Conservation (phyloP, 2,113 vertebrate genomes). For the Morone chrysops region DNA sequence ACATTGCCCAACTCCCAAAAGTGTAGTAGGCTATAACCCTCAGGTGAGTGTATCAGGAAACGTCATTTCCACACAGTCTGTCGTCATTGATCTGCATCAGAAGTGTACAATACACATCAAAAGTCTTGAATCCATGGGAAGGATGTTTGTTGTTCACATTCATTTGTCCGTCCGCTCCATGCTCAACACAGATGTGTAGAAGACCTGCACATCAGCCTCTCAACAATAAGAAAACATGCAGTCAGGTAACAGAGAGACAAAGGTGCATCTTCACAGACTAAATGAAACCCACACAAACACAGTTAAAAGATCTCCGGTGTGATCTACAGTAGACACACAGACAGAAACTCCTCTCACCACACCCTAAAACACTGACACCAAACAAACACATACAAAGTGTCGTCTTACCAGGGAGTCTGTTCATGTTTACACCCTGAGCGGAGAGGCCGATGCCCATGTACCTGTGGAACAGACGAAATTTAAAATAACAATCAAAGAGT, state of each 20-base stretch:
- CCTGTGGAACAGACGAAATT: slow-evolving; percentile 82
- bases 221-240: not conserved
- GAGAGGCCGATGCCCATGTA: slow-evolving; percentile 99
- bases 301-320: not conserved
- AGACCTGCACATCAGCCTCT: not conserved
- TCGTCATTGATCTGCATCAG: not conserved
- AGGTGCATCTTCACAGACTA: not conserved
- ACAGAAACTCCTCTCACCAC: not conserved
- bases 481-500: too few relatives aligned
- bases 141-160: not conserved
- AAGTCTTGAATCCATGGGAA: not conserved
- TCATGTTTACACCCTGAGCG: slow-evolving; percentile 99
- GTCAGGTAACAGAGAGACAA: not conserved
- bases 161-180: not conserved
- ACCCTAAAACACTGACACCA: not conserved
- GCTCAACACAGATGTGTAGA: not conserved
- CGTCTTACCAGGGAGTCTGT: slow-evolving; percentile 95
- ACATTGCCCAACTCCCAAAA: too few relatives aligned
- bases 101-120: not conserved
- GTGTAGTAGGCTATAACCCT: too few relatives aligned
- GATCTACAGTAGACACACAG: not conserved
- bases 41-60: not conserved
- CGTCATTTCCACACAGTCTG: not conserved
- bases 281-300: not conserved
- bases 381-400: not conserved